Evolutionary conservation across 1,140 invertebrate species (phyloP).

Genomic region (Penaeus japonicus): DNA sequence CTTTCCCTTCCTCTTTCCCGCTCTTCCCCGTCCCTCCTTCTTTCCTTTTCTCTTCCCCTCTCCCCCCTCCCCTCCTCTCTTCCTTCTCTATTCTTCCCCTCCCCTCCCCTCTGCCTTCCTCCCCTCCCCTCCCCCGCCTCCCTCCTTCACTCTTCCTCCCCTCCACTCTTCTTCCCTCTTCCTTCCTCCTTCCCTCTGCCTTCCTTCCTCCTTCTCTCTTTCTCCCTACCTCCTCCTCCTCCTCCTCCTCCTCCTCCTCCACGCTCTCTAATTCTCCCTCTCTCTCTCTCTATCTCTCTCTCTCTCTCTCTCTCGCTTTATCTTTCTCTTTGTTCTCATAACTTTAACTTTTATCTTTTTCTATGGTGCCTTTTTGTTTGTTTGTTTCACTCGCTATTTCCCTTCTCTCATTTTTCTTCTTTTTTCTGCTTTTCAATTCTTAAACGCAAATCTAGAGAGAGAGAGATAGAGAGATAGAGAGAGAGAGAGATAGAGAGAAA

Average conservation of each 20-base stretch:
- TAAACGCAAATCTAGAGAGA: neutral
- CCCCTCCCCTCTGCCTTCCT: neutral
- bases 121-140: neutral
- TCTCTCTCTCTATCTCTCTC: neutral
- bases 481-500: constrained; percentile 20
- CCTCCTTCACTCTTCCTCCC: neutral
- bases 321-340: too few species aligned
- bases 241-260: neutral
- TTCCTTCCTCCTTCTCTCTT: neutral
- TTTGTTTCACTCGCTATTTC: too few species aligned
- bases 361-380: too few species aligned
- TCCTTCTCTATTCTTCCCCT: neutral
- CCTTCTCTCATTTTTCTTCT: too few species aligned
- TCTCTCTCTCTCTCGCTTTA: neutral
- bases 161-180: neutral
- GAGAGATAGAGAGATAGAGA: constrained; percentile 22
- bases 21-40: neutral
- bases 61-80: neutral
- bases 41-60: neutral
- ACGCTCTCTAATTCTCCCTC: neutral
- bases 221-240: neutral
- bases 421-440: too few species aligned
- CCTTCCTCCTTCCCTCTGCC: neutral
- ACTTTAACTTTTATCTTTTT: too few species aligned
- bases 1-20: neutral